A percentile compares a stretch with the other conserved stretches of the same genome.
phyloP scores from a whole-genome alignment of 2,113 vertebrate species.

The Clupea harengus region DNA sequence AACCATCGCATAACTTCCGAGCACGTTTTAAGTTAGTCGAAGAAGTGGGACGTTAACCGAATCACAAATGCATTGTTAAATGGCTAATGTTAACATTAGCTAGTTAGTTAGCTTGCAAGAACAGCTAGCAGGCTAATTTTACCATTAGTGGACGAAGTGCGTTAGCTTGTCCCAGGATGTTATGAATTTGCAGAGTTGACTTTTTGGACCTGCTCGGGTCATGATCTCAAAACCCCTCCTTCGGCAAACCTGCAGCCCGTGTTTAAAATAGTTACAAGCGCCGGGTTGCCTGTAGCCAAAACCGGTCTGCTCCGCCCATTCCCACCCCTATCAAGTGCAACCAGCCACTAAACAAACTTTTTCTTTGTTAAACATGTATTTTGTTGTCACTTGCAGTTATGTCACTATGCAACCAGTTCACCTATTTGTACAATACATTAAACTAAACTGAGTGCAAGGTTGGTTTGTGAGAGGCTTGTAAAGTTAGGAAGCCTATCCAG shows the following conservation, averaged over 20 bases:
- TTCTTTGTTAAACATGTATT: background rate
- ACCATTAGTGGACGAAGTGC: background rate
- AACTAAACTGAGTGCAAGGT: background rate
- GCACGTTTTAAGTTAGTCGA: background rate
- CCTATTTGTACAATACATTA: background rate
- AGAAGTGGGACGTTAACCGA: background rate
- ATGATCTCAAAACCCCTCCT: constrained; percentile 14
- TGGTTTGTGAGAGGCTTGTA: background rate
- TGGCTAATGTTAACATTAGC: constrained; percentile 11
- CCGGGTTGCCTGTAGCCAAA: constrained; percentile 62
- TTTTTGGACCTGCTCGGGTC: background rate
- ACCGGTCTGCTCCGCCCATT: constrained; percentile 62
- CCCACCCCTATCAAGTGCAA: constrained; percentile 23
- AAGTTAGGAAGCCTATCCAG: background rate
- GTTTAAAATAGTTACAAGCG: constrained; percentile 63
- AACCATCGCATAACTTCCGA: background rate
- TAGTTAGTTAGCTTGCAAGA: constrained; percentile 33
- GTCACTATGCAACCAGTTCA: background rate
- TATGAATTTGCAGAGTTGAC: constrained; percentile 59
- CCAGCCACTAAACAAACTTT: background rate
- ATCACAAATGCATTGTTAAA: background rate
- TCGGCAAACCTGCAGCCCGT: constrained; percentile 40
- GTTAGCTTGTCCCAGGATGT: constrained; percentile 59
- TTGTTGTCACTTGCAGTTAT: background rate
- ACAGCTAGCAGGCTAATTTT: constrained; percentile 25